phyloP scores from a whole-genome alignment of 2,888 invertebrate species.

The Strigamia transsilvanica region DNA sequence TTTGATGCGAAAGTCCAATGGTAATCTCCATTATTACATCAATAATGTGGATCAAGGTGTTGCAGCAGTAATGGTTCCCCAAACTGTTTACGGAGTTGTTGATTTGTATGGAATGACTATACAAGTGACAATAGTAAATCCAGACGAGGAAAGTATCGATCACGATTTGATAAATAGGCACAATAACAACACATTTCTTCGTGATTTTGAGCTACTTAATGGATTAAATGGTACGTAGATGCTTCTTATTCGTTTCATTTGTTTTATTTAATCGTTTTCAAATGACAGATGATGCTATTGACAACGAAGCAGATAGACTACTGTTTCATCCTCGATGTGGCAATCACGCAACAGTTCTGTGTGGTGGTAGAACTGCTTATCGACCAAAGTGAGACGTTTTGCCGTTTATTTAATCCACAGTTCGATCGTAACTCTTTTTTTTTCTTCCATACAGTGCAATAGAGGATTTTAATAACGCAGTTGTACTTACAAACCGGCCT shows the following conservation, averaged over 20 bases:
- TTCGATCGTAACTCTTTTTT: not conserved
- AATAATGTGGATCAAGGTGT: constrained; percentile 93
- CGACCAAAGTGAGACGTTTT: constrained; percentile 79
- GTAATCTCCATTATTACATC: constrained; percentile 89
- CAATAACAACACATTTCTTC: constrained; percentile 46
- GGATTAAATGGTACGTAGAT: constrained; percentile 1
- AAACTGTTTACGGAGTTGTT: constrained; percentile 90
- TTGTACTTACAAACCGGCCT: constrained; percentile 86
- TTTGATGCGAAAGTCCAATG: constrained; percentile 84
- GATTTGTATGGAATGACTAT: constrained; percentile 96
- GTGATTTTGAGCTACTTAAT: constrained; percentile 31
- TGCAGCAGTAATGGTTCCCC: constrained; percentile 82
- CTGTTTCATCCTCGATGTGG: constrained; percentile 92
- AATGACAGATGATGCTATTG: constrained; percentile 48
- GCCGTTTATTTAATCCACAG: not conserved
- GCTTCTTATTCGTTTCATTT: not conserved
- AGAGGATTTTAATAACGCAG: constrained; percentile 93
- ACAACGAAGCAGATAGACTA: constrained; percentile 64
- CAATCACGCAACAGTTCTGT: constrained; percentile 89
- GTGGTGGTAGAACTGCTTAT: constrained; percentile 88
- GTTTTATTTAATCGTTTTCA: not conserved
- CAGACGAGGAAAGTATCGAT: constrained; percentile 68
- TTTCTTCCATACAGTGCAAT: constrained; percentile 72
- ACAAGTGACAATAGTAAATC: constrained; percentile 83
- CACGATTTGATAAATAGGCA: constrained; percentile 34